Percentiles rank a stretch among this genome's conserved stretches.
phyloP scores from a whole-genome alignment of 2,113 vertebrate genomes.

The Galbula dea region DNA sequence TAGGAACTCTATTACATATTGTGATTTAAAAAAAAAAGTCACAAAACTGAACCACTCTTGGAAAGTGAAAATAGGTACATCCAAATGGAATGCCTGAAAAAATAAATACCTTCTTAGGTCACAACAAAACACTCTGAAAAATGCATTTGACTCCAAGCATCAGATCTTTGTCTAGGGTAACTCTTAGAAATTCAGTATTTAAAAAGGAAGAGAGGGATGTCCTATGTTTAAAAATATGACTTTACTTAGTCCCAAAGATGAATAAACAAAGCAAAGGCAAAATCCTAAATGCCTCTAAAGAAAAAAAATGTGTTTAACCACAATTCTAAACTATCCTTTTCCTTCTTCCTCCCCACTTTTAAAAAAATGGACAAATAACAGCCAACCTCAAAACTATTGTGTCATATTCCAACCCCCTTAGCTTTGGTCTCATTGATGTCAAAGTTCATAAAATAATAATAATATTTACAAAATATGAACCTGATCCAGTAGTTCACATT shows the following conservation, averaged over 20 bases:
- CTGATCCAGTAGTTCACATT: conserved; percentile 19
- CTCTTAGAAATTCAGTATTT: not conserved
- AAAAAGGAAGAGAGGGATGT: conserved; percentile 18
- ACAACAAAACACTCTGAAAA: not conserved
- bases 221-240: conserved; percentile 59
- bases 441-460: conserved; percentile 40
- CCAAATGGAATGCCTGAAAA: not conserved
- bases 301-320: conserved; percentile 57
- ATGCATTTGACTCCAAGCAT: not conserved
- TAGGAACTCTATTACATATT: not conserved
- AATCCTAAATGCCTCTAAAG: conserved; percentile 35
- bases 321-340: conserved; percentile 62
- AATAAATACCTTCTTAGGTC: not conserved
- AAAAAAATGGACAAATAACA: conserved; percentile 10
- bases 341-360: not conserved
- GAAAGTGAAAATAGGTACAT: not conserved
- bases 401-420: conserved; percentile 2
- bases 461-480: conserved; percentile 47
- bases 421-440: not conserved
- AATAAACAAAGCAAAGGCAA: conserved; percentile 68
- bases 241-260: conserved; percentile 53
- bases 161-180: not conserved
- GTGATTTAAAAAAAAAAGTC: not conserved
- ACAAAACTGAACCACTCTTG: not conserved
- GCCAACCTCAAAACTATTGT: not conserved